Evolutionary conservation across 2,113 vertebrate species (phyloP).

Genomic region (Megaceryle torquata): DNA sequence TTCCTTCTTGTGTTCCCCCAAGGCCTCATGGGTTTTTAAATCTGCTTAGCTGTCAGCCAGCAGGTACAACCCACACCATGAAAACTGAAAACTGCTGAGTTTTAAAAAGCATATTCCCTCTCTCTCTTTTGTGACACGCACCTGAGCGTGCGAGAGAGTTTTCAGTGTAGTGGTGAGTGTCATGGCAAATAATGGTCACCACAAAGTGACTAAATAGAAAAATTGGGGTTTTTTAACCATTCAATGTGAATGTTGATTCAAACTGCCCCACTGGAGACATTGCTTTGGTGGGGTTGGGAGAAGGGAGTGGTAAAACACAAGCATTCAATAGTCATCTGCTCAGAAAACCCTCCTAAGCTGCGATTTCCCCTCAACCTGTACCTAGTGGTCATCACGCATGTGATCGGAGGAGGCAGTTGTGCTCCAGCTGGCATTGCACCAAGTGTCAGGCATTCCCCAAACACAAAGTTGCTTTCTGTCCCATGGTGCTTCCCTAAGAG

Average conservation of each 20-base stretch:
- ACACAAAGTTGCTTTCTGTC: background rate
- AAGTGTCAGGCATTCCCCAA: background rate
- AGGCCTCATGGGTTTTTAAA: background rate
- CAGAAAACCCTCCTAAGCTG: background rate
- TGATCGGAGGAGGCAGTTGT: background rate
- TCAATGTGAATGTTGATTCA: background rate
- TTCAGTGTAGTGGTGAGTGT: background rate
- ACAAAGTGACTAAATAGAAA: background rate
- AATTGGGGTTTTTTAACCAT: background rate
- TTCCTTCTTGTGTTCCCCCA: background rate
- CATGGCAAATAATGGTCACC: background rate
- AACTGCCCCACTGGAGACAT: background rate
- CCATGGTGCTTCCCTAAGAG: fast-evolving
- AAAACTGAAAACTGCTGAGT: background rate
- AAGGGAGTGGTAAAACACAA: background rate
- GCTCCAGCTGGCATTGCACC: background rate
- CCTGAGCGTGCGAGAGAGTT: background rate
- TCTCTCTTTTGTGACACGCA: background rate
- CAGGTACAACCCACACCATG: fast-evolving
- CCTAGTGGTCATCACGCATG: background rate
- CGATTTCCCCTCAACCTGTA: background rate
- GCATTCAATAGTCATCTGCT: background rate
- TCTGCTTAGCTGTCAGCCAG: background rate
- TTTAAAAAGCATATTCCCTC: background rate
- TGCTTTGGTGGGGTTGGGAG: background rate